These are phyloP conservation scores for Drosophila mimica DNA, from an alignment of 2,888 invertebrate species.

Conservation along the genomic window DNA sequence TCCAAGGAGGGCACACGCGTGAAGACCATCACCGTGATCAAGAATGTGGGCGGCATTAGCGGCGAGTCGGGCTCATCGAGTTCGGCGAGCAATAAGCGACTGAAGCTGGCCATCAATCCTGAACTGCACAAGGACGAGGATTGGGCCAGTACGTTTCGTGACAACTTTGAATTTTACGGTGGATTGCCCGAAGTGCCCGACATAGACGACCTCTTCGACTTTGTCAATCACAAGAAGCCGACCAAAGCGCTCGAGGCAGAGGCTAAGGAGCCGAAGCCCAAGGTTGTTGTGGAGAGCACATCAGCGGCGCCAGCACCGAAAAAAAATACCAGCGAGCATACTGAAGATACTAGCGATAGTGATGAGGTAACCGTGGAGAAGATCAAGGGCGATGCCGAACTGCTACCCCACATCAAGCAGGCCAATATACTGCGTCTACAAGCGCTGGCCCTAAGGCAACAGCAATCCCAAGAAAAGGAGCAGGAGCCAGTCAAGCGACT, in stretches of 20 bases:
- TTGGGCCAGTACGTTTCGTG: conserved; percentile 83
- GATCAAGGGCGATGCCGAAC: conserved; percentile 83
- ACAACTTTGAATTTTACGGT: conserved; percentile 83
- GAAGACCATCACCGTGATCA: conserved; percentile 85
- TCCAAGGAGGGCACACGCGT: conserved; percentile 84
- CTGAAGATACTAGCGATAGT: conserved; percentile 51
- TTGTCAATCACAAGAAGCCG: conserved; percentile 78
- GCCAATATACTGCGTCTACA: conserved; percentile 69
- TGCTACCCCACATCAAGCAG: conserved; percentile 73
- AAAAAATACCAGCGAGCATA: conserved; percentile 44
- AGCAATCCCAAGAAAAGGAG: conserved; percentile 20
- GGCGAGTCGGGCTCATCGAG: conserved; percentile 39
- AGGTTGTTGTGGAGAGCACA: conserved; percentile 18
- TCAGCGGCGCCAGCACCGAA: conserved; percentile 42
- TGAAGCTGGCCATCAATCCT: conserved; percentile 81
- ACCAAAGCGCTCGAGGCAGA: conserved; percentile 33
- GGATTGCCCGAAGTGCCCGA: conserved; percentile 83
- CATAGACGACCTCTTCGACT: conserved; percentile 83
- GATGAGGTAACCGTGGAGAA: conserved; percentile 76
- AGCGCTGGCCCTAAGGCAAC: conserved; percentile 41
- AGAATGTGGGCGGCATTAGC: conserved; percentile 79
- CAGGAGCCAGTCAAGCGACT: conserved; percentile 38
- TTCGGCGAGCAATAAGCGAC: conserved; percentile 45
- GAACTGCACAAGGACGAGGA: conserved; percentile 81
- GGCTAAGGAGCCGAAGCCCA: conserved; percentile 33